A percentile compares a stretch with the other conserved stretches of the same genome.
These are phyloP conservation scores for Lagenorhynchus albirostris DNA, from an alignment of 2,113 vertebrate species.

Conservation along the genomic window DNA sequence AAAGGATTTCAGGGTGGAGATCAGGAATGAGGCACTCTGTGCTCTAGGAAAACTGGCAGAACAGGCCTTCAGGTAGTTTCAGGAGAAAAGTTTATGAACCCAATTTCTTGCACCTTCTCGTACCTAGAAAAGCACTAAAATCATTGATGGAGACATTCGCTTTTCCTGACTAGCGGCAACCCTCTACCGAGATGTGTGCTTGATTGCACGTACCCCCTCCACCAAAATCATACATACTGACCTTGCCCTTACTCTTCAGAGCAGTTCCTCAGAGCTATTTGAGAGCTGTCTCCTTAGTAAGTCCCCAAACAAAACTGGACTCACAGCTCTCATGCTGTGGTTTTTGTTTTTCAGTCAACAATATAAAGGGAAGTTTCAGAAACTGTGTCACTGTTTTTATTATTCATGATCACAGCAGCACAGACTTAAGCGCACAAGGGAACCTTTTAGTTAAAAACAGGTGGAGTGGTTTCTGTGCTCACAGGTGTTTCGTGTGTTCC, in stretches of 20 bases:
- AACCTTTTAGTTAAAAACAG: background rate
- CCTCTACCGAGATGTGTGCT: background rate
- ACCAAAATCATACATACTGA: background rate
- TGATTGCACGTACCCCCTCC: too few species aligned
- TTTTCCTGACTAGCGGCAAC: background rate
- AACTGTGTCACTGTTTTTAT: too few species aligned
- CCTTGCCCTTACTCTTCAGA: background rate
- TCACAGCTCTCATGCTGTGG: background rate
- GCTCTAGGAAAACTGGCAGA: background rate
- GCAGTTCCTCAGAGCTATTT: background rate
- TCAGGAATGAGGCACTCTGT: background rate
- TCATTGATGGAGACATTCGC: background rate
- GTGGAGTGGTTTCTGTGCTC: background rate
- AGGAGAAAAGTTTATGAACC: background rate
- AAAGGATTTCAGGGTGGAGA: background rate
- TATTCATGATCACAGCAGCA: background rate
- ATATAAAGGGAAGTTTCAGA: background rate
- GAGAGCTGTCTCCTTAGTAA: background rate
- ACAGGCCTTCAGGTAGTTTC: background rate
- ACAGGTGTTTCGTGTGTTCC: fast-evolving
- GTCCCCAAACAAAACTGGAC: background rate
- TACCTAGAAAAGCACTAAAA: background rate
- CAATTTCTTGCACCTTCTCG: background rate
- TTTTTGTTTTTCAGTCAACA: background rate
- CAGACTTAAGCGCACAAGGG: background rate